phyloP scores from a whole-genome alignment of 1,140 invertebrate genomes.

The Bactericera cockerelli region DNA sequence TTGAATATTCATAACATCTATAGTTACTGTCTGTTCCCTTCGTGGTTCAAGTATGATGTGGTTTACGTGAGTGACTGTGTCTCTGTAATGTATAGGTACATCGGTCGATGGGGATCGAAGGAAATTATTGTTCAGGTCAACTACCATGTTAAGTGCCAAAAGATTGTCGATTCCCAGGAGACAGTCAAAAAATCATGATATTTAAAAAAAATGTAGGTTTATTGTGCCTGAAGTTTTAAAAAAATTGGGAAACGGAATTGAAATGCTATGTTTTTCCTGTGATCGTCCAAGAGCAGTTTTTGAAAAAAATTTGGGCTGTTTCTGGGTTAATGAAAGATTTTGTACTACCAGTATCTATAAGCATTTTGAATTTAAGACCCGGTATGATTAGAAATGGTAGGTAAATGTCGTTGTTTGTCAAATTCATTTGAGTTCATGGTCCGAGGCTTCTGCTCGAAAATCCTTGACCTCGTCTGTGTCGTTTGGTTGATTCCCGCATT shows the following conservation, averaged over 20 bases:
- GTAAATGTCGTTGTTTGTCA: neutral
- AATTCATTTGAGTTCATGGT: neutral
- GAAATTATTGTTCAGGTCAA: no score
- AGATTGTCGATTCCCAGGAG: neutral
- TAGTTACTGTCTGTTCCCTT: no score
- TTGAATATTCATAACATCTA: no score
- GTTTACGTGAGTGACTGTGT: no score
- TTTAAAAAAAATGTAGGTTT: neutral
- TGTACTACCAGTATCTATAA: constrained; percentile 13
- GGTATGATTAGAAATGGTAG: constrained; percentile 11
- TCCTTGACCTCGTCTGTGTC: neutral
- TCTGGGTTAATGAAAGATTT: constrained; percentile 12
- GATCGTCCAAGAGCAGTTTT: constrained; percentile 5
- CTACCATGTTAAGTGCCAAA: no score
- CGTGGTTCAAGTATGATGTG: no score
- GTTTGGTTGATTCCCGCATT: no score
- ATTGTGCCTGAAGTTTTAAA: neutral
- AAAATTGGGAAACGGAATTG: neutral
- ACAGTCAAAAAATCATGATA: neutral
- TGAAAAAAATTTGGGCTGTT: constrained; percentile 15
- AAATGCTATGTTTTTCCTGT: neutral
- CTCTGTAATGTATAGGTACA: no score
- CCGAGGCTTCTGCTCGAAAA: neutral
- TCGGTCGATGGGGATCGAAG: no score
- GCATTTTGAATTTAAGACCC: constrained; percentile 7